Conservation (phyloP, 37 sponge, comb jelly and placozoan species). For the Beroe ovata region DNA sequence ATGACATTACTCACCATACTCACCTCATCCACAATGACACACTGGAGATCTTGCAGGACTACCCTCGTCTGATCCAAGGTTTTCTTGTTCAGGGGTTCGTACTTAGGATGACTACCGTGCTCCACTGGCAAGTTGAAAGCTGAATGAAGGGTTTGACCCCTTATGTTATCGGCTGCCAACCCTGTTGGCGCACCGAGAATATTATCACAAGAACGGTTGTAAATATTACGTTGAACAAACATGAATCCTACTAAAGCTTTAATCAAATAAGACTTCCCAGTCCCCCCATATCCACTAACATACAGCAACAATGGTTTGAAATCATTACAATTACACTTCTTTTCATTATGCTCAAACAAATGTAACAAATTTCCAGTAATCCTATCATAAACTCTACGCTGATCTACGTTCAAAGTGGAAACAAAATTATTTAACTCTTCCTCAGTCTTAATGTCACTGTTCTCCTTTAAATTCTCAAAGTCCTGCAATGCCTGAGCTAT, state of each 20-base stretch:
- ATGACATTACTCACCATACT: constrained; percentile 72
- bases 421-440: constrained; percentile 15
- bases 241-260: constrained; percentile 56
- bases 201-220: neutral
- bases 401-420: constrained; percentile 25
- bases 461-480: neutral
- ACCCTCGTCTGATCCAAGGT: constrained; percentile 66
- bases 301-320: constrained; percentile 50
- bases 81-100: constrained; percentile 70
- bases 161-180: constrained; percentile 68
- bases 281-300: constrained; percentile 69
- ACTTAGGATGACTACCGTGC: constrained; percentile 70
- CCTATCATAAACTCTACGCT: neutral
- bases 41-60: constrained; percentile 59
- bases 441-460: neutral
- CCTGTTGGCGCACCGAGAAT: constrained; percentile 70
- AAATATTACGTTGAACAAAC: neutral
- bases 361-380: neutral
- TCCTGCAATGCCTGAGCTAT: neutral
- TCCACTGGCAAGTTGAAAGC: constrained; percentile 71
- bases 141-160: constrained; percentile 69
- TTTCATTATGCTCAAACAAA: neutral
- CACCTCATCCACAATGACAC: constrained; percentile 75
- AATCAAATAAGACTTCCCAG: constrained; percentile 74
- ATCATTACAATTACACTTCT: neutral